Evolutionary conservation across 2,797 vertebrate genomes (phyloP).

Genomic region (Arnoldichthys spilopterus): DNA sequence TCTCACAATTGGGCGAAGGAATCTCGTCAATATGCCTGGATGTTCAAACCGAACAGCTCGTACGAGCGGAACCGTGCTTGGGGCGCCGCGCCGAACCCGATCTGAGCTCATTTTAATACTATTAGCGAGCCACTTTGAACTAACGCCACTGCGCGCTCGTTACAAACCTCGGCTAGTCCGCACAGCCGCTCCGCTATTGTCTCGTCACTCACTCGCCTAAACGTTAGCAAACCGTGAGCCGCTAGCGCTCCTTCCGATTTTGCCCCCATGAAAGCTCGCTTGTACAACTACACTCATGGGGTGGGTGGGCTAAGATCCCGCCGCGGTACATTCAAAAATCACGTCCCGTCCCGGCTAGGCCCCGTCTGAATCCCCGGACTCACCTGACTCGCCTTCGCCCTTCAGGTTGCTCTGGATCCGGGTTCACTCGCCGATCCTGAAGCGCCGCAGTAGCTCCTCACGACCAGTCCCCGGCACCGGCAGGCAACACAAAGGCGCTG

Average conservation of each 20-base stretch:
- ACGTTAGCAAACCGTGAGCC: too few species aligned
- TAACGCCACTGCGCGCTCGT: slow-evolving; percentile 55
- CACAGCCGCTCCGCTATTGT: slow-evolving; percentile 76
- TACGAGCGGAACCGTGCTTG: slow-evolving; percentile 18
- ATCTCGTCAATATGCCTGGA: too few species aligned
- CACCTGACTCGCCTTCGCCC: slow-evolving; percentile 81
- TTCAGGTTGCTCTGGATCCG: slow-evolving; percentile 81
- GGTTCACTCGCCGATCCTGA: slow-evolving; percentile 83
- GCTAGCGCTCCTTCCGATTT: too few species aligned
- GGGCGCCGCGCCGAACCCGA: slow-evolving; percentile 19
- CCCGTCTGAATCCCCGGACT: slow-evolving; percentile 79
- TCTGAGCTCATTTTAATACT: slow-evolving; percentile 59
- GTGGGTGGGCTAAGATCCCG: slow-evolving; percentile 49
- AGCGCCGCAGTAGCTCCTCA: slow-evolving; percentile 80
- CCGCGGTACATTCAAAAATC: slow-evolving; percentile 60
- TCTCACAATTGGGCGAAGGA: slow-evolving; percentile 8
- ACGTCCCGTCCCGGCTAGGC: slow-evolving; percentile 66
- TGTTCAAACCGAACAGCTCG: neutral
- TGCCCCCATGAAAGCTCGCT: neutral
- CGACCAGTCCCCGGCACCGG: slow-evolving; percentile 86
- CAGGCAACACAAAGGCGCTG: slow-evolving; percentile 82
- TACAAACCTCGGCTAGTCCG: slow-evolving; percentile 66
- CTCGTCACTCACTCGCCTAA: too few species aligned
- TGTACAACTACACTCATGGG: too few species aligned
- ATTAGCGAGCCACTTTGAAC: slow-evolving; percentile 62